These are phyloP conservation scores for Crossocerus cetratus DNA, from an alignment of 2,888 invertebrate species.

Conservation along the genomic window DNA sequence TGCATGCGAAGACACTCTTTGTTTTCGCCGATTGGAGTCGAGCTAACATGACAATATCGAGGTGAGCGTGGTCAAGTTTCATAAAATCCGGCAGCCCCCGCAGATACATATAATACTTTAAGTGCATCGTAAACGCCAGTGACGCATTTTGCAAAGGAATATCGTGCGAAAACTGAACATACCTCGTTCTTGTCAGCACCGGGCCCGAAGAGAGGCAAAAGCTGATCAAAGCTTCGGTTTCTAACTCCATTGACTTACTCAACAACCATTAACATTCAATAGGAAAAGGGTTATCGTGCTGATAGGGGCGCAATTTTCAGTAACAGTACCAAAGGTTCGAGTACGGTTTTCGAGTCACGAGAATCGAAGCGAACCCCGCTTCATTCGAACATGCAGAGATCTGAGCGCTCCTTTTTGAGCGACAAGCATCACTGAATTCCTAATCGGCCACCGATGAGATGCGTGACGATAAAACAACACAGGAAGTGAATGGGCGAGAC, in stretches of 20 bases:
- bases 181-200: constrained; percentile 66
- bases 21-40: too few species aligned
- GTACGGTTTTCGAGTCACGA: constrained; percentile 36
- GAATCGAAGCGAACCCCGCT: constrained; percentile 50
- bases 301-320: neutral
- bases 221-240: constrained; percentile 68
- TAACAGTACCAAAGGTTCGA: constrained; percentile 31
- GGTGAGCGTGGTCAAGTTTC: too few species aligned
- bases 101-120: too few species aligned
- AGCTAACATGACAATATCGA: too few species aligned
- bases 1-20: too few species aligned
- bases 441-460: neutral
- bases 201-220: constrained; percentile 66
- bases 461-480: neutral
- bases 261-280: too few species aligned
- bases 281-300: neutral
- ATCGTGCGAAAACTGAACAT: constrained; percentile 27
- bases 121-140: too few species aligned
- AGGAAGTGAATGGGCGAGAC: neutral
- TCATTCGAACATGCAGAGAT: neutral
- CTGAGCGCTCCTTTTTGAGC: neutral
- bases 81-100: too few species aligned
- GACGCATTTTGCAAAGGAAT: too few species aligned
- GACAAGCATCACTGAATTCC: neutral
- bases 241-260: constrained; percentile 66